A percentile compares a stretch with the other conserved stretches of the same genome.
phyloP scores from a whole-genome alignment of 2,888 invertebrate species.

The Exocentrus adspersus region DNA sequence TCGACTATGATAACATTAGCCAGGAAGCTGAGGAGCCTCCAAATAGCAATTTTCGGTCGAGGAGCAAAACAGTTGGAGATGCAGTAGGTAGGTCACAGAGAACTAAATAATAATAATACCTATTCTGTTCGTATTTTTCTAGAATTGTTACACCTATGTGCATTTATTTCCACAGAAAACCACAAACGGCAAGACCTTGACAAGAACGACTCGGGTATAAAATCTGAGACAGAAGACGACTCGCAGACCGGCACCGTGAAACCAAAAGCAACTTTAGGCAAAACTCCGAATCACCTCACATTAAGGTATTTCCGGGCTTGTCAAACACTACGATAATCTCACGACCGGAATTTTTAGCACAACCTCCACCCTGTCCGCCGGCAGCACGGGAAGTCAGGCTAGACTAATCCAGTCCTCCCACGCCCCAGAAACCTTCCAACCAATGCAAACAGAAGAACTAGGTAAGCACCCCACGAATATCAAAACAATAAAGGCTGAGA shows the following conservation, averaged over 20 bases:
- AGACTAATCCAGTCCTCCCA: conserved; percentile 93
- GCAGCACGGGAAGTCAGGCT: conserved; percentile 93
- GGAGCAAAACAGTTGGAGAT: conserved; percentile 94
- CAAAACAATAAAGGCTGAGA: conserved; percentile 64
- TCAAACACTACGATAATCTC: no score
- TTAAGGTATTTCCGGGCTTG: conserved; percentile 68
- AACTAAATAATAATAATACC: no score
- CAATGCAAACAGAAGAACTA: conserved; percentile 87
- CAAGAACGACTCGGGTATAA: conserved; percentile 76
- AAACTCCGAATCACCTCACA: conserved; percentile 93
- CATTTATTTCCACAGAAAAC: conserved; percentile 48
- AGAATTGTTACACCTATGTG: neutral
- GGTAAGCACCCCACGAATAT: conserved; percentile 73
- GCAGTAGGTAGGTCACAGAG: conserved; percentile 70
- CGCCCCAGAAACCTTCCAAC: conserved; percentile 92
- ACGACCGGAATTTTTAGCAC: conserved; percentile 74
- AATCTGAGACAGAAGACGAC: conserved; percentile 89
- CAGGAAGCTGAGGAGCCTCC: conserved; percentile 76
- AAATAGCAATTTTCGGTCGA: conserved; percentile 74
- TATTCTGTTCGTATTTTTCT: neutral
- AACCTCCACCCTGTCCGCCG: conserved; percentile 92
- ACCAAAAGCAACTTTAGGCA: conserved; percentile 75
- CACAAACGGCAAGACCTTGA: conserved; percentile 65
- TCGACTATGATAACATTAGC: conserved; percentile 84
- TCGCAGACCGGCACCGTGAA: conserved; percentile 74